Conservation (phyloP, 1,140 invertebrate genomes). For the Trichogramma pretiosum region DNA sequence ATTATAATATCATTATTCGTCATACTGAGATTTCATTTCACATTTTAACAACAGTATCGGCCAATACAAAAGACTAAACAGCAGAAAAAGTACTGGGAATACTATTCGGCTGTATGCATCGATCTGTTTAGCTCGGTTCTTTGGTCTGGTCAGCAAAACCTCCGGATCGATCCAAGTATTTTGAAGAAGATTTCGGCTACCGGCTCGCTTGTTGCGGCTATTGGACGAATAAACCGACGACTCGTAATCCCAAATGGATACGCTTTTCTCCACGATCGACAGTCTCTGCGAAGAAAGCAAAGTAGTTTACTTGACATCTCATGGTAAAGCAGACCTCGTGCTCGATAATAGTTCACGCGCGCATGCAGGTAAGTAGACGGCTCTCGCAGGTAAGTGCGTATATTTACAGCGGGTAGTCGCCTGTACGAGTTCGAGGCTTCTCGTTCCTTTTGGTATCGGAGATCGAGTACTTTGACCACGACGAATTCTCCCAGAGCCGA, state of each 20-base stretch:
- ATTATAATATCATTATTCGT: too few relatives aligned
- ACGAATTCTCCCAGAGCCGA: slow-evolving; percentile 76
- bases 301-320: background rate
- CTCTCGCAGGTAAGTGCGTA: background rate
- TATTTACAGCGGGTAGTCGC: slow-evolving; percentile 53
- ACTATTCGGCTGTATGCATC: slow-evolving; percentile 49
- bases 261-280: slow-evolving; percentile 53
- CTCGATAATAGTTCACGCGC: too few relatives aligned
- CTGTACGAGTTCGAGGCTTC: slow-evolving; percentile 39
- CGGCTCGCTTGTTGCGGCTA: slow-evolving; percentile 25
- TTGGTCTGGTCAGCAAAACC: slow-evolving; percentile 23
- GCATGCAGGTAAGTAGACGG: too few relatives aligned
- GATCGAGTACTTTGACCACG: slow-evolving; percentile 69
- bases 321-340: too few relatives aligned
- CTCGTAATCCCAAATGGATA: slow-evolving; percentile 53
- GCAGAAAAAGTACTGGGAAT: slow-evolving; percentile 64
- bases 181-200: slow-evolving; percentile 33
- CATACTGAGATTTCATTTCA: slow-evolving; percentile 6
- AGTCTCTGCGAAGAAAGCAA: slow-evolving; percentile 46
- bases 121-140: slow-evolving; percentile 32
- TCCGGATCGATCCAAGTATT: slow-evolving; percentile 34
- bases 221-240: slow-evolving; percentile 21
- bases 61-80: slow-evolving; percentile 69
- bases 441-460: slow-evolving; percentile 54
- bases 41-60: slow-evolving; percentile 60